Percentiles rank a stretch among this genome's conserved stretches.
Conservation (phyloP, 2,113 vertebrate species). For the Xiphophorus hellerii region DNA sequence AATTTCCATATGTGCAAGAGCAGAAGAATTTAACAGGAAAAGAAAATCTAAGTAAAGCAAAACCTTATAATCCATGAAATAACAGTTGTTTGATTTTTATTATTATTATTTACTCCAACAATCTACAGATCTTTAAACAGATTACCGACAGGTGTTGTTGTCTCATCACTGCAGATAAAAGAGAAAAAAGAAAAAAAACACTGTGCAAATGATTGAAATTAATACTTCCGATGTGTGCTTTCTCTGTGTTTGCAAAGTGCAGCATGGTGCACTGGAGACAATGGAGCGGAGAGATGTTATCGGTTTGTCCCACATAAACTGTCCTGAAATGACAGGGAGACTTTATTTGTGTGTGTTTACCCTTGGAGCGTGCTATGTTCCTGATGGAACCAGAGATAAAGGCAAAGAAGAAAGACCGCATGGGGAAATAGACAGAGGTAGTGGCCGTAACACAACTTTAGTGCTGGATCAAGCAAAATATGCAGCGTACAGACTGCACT, state of each 20-base stretch:
- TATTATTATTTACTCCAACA: background rate
- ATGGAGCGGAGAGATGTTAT: constrained; percentile 71
- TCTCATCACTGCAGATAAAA: constrained; percentile 41
- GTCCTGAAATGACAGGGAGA: constrained; percentile 44
- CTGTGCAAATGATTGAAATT: constrained; percentile 54
- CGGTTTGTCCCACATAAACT: constrained; percentile 71
- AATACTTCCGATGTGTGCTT: constrained; percentile 67
- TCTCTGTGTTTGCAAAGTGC: constrained; percentile 72
- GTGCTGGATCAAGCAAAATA: constrained; percentile 28
- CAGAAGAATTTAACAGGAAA: background rate
- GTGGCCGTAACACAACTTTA: constrained; percentile 2
- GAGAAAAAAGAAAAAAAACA: constrained; percentile 41
- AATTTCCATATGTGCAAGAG: constrained; percentile 2
- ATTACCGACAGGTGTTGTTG: constrained; percentile 5
- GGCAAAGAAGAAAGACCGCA: background rate
- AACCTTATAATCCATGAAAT: background rate
- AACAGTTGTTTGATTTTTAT: background rate
- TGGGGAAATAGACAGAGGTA: background rate
- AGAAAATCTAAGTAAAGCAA: background rate
- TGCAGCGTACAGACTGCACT: background rate
- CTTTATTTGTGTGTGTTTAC: constrained; percentile 75
- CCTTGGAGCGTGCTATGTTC: constrained; percentile 69
- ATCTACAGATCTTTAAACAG: constrained; percentile 14
- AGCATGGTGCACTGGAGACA: constrained; percentile 68
- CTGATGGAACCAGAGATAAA: constrained; percentile 64